Evolutionary conservation across 2,113 vertebrate species (phyloP), one percentile per base, ranked within the genome.

Genomic region (Alligator mississippiensis): DNA sequence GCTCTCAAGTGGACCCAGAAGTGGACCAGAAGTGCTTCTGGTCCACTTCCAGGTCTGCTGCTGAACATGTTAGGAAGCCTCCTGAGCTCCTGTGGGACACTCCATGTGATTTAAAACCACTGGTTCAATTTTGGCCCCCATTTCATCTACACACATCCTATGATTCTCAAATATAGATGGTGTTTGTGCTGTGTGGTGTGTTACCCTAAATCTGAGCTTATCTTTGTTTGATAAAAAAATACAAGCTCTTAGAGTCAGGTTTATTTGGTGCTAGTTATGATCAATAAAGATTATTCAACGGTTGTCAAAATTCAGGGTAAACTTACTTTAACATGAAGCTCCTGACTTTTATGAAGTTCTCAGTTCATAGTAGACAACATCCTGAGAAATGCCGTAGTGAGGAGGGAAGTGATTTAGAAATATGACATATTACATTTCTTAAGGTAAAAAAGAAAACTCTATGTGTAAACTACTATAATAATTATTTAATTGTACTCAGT

Each of bases 371-470:
- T 3, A 64, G 63, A n/a, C 27, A 63, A 30, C 27, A 10, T 68
- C 28, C 18, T 30, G 28, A 16, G 64, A 68, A 19, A 68, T 30
- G 18, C n/a, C 64, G 6, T 34, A 5, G 30, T 18, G n/a, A 34
- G 18, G 17, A 3, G 47, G 47, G 47, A 47, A 47, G 47, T 47
- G 47, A 47, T 47, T 47, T 47, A 47, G 47, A 47, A 47, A 47
- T 47, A 47, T 47, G 47, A 47, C 68, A 10, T 74, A 8, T 30
- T 61, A 77, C 1, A 4, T 70, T 80, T 84, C 19, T 70, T 78
- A 62, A 78, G 2, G 5, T 68, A 27, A 4, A 80, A 80, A 1
- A 47, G 3, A 1, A 11, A 0, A 9, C 4, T 91, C 77, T 1
- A 80, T 11, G 34, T 4, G 3, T 64, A 64, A 30, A 3, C 9